These are phyloP conservation scores for Elysia chlorotica DNA, from an alignment of 1,140 invertebrate species.

Conservation along the genomic window DNA sequence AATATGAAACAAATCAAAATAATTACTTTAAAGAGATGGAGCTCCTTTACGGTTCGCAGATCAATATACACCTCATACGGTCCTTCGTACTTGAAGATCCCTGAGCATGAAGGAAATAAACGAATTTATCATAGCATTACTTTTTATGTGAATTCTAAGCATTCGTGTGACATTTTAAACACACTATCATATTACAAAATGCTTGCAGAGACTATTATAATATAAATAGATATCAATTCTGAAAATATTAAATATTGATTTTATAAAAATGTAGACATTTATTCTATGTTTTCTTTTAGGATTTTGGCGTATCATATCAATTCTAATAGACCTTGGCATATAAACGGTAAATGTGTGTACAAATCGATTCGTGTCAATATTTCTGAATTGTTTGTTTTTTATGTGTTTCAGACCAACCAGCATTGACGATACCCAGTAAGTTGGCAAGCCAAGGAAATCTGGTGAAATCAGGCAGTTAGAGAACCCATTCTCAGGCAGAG, in stretches of 20 bases:
- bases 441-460: conserved; percentile 34
- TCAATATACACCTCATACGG: conserved; percentile 72
- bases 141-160: too few relatives aligned
- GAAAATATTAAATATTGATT: too few relatives aligned
- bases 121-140: too few relatives aligned
- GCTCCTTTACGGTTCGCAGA: conserved; percentile 70
- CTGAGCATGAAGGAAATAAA: conserved; percentile 60
- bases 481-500: too few relatives aligned
- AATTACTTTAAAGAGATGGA: too few relatives aligned
- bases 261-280: neutral
- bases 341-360: too few relatives aligned
- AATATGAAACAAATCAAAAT: too few relatives aligned
- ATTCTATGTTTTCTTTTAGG: neutral
- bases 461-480: neutral
- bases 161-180: too few relatives aligned
- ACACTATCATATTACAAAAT: neutral
- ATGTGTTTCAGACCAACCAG: neutral
- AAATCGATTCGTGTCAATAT: too few relatives aligned
- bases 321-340: neutral
- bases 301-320: neutral
- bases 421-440: neutral
- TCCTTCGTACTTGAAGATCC: conserved; percentile 68
- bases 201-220: too few relatives aligned
- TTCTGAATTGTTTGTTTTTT: neutral
- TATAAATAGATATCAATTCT: too few relatives aligned